phyloP scores from a whole-genome alignment of 2,888 invertebrate genomes.

The Piscicola geometra region DNA sequence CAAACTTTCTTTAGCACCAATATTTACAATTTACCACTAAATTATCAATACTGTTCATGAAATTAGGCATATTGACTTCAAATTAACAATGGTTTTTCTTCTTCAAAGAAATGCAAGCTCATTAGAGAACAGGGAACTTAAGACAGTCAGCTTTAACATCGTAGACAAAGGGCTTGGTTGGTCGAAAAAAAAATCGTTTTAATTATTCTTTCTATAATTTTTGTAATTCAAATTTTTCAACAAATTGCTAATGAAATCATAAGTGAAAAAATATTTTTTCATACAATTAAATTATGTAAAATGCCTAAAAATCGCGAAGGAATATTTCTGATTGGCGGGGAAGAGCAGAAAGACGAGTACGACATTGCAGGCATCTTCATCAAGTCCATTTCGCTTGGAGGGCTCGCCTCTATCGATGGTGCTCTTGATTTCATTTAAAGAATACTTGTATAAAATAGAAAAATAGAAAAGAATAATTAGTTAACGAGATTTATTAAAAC shows the following conservation, averaged over 20 bases:
- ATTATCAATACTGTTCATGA: too few species aligned
- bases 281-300: not conserved
- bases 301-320: not conserved
- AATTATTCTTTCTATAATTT: not conserved
- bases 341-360: not conserved
- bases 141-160: constrained; percentile 30
- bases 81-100: too few species aligned
- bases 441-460: too few species aligned
- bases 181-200: not conserved
- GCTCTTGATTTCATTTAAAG: not conserved
- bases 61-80: too few species aligned
- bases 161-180: constrained; percentile 28
- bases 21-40: too few species aligned
- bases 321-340: constrained; percentile 25
- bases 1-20: too few species aligned
- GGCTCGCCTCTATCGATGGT: constrained; percentile 33
- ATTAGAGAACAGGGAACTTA: constrained; percentile 17
- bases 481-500: too few species aligned
- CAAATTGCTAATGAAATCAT: not conserved
- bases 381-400: constrained; percentile 15
- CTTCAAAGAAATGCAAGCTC: too few species aligned
- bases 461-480: too few species aligned
- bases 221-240: not conserved
- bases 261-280: not conserved
- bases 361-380: constrained; percentile 19